Base-by-base conservation (phyloP, 2,888 invertebrate species). In the Phania funesta region DNA sequence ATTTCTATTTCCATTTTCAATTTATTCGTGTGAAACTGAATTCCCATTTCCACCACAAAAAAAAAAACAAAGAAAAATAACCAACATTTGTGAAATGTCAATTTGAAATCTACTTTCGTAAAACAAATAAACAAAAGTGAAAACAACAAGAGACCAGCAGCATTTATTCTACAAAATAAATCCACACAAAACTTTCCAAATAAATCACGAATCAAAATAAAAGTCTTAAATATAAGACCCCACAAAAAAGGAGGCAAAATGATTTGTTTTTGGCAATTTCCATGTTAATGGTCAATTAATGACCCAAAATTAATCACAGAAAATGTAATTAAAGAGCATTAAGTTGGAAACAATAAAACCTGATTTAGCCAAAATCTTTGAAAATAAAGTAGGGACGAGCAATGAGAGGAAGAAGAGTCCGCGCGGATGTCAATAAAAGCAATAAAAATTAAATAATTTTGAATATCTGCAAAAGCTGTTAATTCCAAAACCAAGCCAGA, bases 211-310 rank as follows among this genome's bases (percentile, higher is more conserved):
- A 77, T 64, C 64, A 65, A 78, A 78, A 80, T 60, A 20, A 65
- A 71, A 74, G 67, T 65, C 62, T 54, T n/a, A 52, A 50, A 35
- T 3, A 48, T 13, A 50, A 52, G 44, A 50, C 11, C 7, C 29
- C 26, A n/a, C 3, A 48, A 29, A 54, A 48, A 26, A 24, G 16
- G 13, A 60, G 7, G 11, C 48, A 60, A 41, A 60, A 67, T 76
- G 29, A 44, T 56, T 71, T 64, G 38, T 48, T 71, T 71, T 65
- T 50, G 54, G 35, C 62, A 78, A 50, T 80, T 56, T 73, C 24
- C 29, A 54, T 81, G 78, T 73, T 82, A 82, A 82, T 78, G 70
- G 44, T 46, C 70, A 60, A 82, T 74, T 78, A 82, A 78, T 82
- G 82, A 60, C 52, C 64, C 52, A 44, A 38, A 78, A 82, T 82